Conservation (phyloP, 2,888 invertebrate genomes). For the Apamea monoglypha region DNA sequence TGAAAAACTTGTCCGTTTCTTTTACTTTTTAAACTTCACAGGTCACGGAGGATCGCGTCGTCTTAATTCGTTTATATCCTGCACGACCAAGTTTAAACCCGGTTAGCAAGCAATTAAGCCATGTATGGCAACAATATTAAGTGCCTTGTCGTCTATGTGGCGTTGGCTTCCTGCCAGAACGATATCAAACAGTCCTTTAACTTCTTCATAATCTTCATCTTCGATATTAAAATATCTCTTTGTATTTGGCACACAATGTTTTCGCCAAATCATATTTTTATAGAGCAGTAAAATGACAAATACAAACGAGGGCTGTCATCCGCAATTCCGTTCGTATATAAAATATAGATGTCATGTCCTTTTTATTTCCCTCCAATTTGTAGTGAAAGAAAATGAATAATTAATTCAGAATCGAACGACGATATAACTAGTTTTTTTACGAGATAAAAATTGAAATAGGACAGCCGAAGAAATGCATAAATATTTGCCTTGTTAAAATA, state of each 20-base stretch:
- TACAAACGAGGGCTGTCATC: conserved; percentile 52
- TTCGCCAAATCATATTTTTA: conserved; percentile 63
- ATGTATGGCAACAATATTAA: conserved; percentile 65
- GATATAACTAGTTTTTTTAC: conserved; percentile 32
- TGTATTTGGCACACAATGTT: conserved; percentile 55
- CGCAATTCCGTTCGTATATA: conserved; percentile 50
- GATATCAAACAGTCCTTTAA: conserved; percentile 55
- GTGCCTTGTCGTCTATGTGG: conserved; percentile 39
- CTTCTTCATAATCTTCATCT: conserved; percentile 50
- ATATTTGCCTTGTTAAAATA: conserved; percentile 7
- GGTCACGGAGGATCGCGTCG: conserved; percentile 51
- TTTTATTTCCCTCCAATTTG: conserved; percentile 43
- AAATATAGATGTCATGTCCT: conserved; percentile 51
- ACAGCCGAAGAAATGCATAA: conserved; percentile 38
- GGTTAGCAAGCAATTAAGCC: conserved; percentile 65
- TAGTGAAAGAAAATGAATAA: conserved; percentile 54
- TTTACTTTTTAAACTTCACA: conserved; percentile 53
- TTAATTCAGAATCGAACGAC: conserved; percentile 45
- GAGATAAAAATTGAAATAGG: neutral
- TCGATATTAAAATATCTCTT: conserved; percentile 59
- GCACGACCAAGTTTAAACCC: conserved; percentile 60
- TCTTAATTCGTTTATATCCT: conserved; percentile 61
- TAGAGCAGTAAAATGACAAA: conserved; percentile 61
- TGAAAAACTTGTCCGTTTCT: conserved; percentile 48
- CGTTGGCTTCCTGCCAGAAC: conserved; percentile 53